A percentile compares a stretch with the other conserved stretches of the same genome.
These are phyloP conservation scores for Anneissia japonica DNA, from an alignment of 35 echinoderm and acorn worm genomes.

Conservation along the genomic window DNA sequence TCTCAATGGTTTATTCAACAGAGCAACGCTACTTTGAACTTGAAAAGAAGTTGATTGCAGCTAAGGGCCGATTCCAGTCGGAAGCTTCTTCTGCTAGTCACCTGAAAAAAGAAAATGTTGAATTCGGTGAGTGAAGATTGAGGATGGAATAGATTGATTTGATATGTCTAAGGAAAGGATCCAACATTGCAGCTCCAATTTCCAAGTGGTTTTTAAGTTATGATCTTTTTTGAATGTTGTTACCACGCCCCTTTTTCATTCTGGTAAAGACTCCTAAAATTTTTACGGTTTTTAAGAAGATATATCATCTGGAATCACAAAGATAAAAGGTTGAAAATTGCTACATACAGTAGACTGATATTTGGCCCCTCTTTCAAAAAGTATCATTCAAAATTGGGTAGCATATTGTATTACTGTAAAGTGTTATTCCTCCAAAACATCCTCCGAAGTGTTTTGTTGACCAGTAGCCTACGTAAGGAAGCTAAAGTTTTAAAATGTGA, in stretches of 20 bases:
- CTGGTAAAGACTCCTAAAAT: background rate
- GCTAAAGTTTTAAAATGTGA: no score
- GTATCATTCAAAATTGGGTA: no score
- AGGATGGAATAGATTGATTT: background rate
- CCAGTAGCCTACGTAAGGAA: no score
- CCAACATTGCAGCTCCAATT: background rate
- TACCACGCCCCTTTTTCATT: background rate
- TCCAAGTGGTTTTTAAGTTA: background rate
- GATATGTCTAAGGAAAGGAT: background rate
- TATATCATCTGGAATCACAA: background rate
- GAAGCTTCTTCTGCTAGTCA: conserved; percentile 17
- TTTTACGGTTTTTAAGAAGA: background rate
- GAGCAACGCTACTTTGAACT: conserved; percentile 83
- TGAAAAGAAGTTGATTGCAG: conserved; percentile 66
- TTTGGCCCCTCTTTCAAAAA: no score
- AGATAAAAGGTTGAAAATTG: background rate
- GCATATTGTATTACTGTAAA: no score
- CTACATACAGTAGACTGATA: no score
- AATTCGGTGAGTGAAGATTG: conserved; percentile 50
- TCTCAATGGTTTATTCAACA: background rate
- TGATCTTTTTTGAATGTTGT: background rate
- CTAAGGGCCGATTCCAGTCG: conserved; percentile 58
- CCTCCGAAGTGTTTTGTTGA: no score
- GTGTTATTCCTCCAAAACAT: no score
- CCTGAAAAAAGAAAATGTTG: conserved; percentile 20